Evolutionary conservation across 2,113 vertebrate species (phyloP).

Genomic region (Proteles cristata): DNA sequence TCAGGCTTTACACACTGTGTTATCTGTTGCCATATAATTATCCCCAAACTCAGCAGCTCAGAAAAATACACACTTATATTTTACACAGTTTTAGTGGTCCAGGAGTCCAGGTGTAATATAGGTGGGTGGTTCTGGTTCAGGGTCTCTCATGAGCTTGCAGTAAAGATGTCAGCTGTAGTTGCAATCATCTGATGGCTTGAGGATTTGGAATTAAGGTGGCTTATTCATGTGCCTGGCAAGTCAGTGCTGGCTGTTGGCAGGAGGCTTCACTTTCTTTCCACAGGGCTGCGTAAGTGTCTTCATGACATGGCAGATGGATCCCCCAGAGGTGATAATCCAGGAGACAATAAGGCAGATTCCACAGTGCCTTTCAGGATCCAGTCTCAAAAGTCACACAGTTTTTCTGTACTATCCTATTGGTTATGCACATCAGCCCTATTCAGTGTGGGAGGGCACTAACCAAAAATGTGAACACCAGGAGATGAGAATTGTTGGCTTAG

Average conservation of each 20-base stretch:
- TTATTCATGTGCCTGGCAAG: neutral
- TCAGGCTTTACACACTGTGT: neutral
- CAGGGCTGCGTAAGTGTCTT: neutral
- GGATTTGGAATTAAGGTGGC: neutral
- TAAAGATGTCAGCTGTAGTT: neutral
- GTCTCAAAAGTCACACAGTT: neutral
- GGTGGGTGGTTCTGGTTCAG: neutral
- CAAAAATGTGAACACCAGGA: neutral
- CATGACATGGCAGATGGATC: neutral
- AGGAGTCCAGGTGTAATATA: neutral
- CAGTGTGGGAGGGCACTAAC: neutral
- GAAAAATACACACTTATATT: neutral
- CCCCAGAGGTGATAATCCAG: neutral
- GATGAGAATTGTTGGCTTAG: neutral
- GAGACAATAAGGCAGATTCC: neutral
- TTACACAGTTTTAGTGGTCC: neutral
- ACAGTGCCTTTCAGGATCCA: neutral
- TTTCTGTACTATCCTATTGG: neutral
- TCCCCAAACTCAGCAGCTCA: neutral
- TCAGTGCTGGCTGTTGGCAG: neutral
- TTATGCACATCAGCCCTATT: neutral
- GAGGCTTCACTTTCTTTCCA: neutral
- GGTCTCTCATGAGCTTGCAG: neutral
- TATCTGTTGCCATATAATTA: neutral
- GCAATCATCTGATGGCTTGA: neutral